These are phyloP conservation scores for Piaya cayana DNA, from an alignment of 2,113 vertebrate genomes.

Conservation along the genomic window DNA sequence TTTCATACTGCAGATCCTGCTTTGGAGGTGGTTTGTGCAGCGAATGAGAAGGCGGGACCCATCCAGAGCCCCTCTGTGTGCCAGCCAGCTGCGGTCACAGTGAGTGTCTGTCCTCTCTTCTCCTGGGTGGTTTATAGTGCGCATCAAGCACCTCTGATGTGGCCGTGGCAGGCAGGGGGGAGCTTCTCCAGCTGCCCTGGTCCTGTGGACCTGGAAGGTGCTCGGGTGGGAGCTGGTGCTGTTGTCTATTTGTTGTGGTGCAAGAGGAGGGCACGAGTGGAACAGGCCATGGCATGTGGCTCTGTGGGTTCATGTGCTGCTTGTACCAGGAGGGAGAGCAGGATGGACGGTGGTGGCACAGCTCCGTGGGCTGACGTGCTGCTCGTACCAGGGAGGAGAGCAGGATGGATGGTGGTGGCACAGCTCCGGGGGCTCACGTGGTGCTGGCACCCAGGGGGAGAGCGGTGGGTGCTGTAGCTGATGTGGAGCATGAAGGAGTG, in stretches of 20 bases:
- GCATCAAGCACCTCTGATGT: rapidly evolving
- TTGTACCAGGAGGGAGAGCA: no score
- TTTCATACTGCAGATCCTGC: background rate
- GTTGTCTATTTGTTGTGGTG: rapidly evolving
- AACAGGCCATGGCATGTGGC: background rate
- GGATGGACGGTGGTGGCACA: no score
- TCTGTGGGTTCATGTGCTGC: rapidly evolving
- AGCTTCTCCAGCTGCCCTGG: background rate
- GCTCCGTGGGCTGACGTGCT: no score
- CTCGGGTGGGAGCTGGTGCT: background rate
- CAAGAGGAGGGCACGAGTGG: background rate
- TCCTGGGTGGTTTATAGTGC: background rate
- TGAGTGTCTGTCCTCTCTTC: background rate
- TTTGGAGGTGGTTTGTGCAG: background rate
- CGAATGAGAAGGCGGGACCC: background rate
- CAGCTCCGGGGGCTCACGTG: no score
- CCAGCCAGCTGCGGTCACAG: rapidly evolving
- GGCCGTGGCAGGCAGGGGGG: background rate
- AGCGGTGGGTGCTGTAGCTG: background rate
- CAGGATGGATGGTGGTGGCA: no score
- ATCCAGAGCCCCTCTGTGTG: background rate
- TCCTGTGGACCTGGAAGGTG: background rate
- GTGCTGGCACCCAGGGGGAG: no score
- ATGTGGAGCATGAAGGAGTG: rapidly evolving
- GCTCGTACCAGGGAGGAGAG: no score